A percentile compares a stretch with the other conserved stretches of the same genome.
phyloP scores from a whole-genome alignment of 2,113 vertebrate species.

The Chamaea fasciata region DNA sequence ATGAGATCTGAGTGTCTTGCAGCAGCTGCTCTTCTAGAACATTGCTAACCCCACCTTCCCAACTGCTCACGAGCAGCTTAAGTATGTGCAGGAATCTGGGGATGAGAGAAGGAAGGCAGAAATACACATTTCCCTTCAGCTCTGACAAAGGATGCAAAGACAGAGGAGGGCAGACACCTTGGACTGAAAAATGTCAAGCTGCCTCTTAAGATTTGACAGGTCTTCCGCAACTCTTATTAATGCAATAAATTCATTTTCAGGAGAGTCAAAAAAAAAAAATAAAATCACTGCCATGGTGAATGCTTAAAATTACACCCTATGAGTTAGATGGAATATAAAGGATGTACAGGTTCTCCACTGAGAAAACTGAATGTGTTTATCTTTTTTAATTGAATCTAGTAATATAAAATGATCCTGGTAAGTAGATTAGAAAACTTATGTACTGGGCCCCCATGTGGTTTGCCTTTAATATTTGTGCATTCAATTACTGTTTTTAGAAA shows the following conservation, averaged over 20 bases:
- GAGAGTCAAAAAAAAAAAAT: slow-evolving; percentile 2
- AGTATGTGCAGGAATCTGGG: fast-evolving
- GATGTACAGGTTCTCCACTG: slow-evolving; percentile 27
- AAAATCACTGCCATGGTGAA: slow-evolving; percentile 12
- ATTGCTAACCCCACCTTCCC: background rate
- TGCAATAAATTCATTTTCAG: background rate
- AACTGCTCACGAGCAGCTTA: background rate
- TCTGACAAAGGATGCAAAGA: background rate
- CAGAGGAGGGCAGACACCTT: background rate
- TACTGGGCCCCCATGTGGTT: slow-evolving; percentile 20
- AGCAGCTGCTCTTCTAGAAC: background rate
- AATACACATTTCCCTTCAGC: background rate
- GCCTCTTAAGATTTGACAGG: background rate
- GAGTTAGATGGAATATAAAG: slow-evolving; percentile 32
- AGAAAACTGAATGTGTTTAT: slow-evolving; percentile 51
- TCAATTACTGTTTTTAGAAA: slow-evolving; percentile 58
- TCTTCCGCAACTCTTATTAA: background rate
- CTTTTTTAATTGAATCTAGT: slow-evolving; percentile 68
- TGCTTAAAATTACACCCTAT: slow-evolving; percentile 30
- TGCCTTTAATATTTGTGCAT: slow-evolving; percentile 43
- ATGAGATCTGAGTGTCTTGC: background rate
- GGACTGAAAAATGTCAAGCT: background rate
- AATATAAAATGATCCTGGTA: slow-evolving; percentile 60
- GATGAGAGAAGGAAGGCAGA: background rate
- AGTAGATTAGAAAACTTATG: slow-evolving; percentile 69